A percentile compares a stretch with the other conserved stretches of the same genome.
These are phyloP conservation scores for Idaea aversata DNA, from an alignment of 2,888 invertebrate species.

Conservation along the genomic window DNA sequence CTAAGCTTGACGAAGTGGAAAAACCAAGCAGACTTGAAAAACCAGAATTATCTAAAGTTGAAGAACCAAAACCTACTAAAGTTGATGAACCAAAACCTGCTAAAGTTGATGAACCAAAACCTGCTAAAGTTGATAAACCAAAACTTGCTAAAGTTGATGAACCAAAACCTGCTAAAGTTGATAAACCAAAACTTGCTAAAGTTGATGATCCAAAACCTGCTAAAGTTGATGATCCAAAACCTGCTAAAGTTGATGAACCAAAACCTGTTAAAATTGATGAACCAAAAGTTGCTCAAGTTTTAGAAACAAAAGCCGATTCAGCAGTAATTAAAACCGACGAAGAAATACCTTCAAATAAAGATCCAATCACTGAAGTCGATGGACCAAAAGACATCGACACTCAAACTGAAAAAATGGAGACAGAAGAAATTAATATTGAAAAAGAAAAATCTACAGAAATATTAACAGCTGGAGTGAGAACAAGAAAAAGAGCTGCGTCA, in stretches of 20 bases:
- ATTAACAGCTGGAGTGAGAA: conserved; percentile 22
- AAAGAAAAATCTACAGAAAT: conserved; percentile 8
- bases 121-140: neutral
- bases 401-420: conserved; percentile 11
- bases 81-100: neutral
- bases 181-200: conserved; percentile 8
- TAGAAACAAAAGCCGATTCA: neutral
- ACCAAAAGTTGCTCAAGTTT: no score
- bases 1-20: neutral
- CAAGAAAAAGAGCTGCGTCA: conserved; percentile 41
- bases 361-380: neutral
- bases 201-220: neutral
- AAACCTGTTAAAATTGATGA: neutral
- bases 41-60: neutral
- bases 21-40: neutral
- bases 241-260: conserved; percentile 3
- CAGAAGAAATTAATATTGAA: conserved; percentile 13
- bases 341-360: neutral
- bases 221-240: conserved; percentile 13
- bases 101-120: neutral
- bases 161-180: conserved; percentile 11
- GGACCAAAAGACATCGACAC: conserved; percentile 12
- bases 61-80: neutral
- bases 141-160: conserved; percentile 5
- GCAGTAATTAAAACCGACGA: no score